Percentiles rank a stretch among this genome's conserved stretches.
These are phyloP conservation scores for Melospiza melodia DNA, from an alignment of 2,113 vertebrate genomes.

Conservation along the genomic window DNA sequence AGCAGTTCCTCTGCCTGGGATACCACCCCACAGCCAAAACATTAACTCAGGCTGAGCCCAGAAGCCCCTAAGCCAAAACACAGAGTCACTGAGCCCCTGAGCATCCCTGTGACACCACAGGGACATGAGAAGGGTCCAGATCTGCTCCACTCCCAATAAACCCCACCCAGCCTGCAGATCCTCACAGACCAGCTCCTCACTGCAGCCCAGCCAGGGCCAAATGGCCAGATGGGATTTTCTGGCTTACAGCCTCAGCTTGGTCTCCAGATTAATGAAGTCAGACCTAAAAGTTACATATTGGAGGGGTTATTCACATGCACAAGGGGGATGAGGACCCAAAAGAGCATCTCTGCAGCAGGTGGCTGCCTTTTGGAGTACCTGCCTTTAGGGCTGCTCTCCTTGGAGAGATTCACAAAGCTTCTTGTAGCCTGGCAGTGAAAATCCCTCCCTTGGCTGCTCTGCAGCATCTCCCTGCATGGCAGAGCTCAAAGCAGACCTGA, in stretches of 20 bases:
- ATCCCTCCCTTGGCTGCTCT: background rate
- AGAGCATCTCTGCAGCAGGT: background rate
- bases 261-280: background rate
- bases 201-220: background rate
- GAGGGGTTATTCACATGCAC: background rate
- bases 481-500: background rate
- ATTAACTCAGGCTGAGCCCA: background rate
- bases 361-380: background rate
- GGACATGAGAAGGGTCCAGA: fast-evolving
- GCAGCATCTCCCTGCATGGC: fast-evolving
- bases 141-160: background rate
- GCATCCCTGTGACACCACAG: fast-evolving
- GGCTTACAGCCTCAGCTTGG: background rate
- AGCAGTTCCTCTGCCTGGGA: background rate
- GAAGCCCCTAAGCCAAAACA: background rate
- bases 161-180: background rate
- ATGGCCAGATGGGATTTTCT: constrained; percentile 39
- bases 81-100: fast-evolving
- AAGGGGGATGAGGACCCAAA: background rate
- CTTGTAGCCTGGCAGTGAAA: background rate
- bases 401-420: background rate
- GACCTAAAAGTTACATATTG: background rate
- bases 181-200: background rate
- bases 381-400: background rate
- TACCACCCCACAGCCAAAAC: background rate